Percentiles rank a stretch among this genome's conserved stretches.
Conservation (phyloP, 1,140 invertebrate genomes). For the Amyelois transitella region DNA sequence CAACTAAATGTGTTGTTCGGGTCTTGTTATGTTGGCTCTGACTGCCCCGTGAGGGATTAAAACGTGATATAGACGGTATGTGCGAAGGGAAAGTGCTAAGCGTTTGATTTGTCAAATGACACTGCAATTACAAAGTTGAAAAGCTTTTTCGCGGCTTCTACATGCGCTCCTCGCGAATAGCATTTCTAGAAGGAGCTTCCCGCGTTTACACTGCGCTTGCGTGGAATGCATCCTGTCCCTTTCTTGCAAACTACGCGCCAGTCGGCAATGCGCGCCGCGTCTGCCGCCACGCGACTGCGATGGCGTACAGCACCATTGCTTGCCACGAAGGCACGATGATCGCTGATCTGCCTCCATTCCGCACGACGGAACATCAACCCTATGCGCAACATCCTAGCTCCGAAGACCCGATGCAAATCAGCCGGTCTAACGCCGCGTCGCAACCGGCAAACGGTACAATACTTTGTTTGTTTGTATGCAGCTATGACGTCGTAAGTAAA, state of each 20-base stretch:
- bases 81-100: no score
- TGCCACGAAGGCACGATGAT: slow-evolving; percentile 38
- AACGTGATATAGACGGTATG: no score
- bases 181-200: slow-evolving; percentile 60
- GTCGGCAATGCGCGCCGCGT: slow-evolving; percentile 50
- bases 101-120: no score
- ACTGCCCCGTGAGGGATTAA: no score
- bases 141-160: slow-evolving; percentile 2
- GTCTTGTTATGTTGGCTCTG: no score
- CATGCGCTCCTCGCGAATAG: slow-evolving; percentile 22
- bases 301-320: slow-evolving; percentile 33
- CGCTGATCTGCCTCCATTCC: slow-evolving; percentile 43
- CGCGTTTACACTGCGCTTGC: slow-evolving; percentile 61
- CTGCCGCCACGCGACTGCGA: slow-evolving; percentile 33
- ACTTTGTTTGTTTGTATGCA: slow-evolving; percentile 42
- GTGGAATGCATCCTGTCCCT: slow-evolving; percentile 37
- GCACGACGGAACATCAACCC: slow-evolving; percentile 34
- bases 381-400: slow-evolving; percentile 25
- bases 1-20: no score
- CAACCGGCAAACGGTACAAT: slow-evolving; percentile 34
- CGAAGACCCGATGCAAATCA: slow-evolving; percentile 15
- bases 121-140: not conserved
- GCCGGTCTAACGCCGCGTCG: slow-evolving; percentile 10
- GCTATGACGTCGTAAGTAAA: slow-evolving; percentile 42
- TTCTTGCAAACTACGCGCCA: slow-evolving; percentile 56